Percentiles rank a stretch among this genome's conserved stretches.
These are phyloP conservation scores for Lucilia cuprina DNA, from an alignment of 1,140 invertebrate species.

Conservation along the genomic window DNA sequence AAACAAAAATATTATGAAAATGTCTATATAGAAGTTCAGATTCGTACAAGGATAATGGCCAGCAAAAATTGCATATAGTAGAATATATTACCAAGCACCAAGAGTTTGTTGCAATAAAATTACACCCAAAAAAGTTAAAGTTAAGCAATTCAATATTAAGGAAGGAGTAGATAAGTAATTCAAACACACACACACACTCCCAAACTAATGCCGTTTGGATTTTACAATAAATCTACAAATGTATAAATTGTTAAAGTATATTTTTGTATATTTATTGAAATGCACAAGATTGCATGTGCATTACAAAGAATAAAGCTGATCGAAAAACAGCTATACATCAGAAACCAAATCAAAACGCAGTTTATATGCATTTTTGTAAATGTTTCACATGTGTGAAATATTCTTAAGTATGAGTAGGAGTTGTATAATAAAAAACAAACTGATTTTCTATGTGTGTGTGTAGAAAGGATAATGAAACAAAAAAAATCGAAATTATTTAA, in stretches of 20 bases:
- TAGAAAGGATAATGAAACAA: too few species aligned
- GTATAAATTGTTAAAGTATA: too few species aligned
- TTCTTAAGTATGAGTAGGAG: background rate
- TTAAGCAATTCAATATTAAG: background rate
- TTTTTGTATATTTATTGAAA: background rate
- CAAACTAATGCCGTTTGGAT: background rate
- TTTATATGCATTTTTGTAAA: background rate
- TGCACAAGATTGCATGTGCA: background rate
- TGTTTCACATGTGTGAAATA: background rate
- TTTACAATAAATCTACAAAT: background rate
- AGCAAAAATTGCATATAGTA: background rate
- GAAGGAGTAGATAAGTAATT: background rate
- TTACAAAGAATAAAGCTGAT: background rate
- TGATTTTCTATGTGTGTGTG: background rate
- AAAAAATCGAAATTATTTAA: background rate
- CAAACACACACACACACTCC: background rate
- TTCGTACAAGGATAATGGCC: constrained; percentile 11
- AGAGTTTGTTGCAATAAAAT: background rate
- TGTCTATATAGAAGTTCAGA: background rate
- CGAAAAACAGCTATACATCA: too few species aligned
- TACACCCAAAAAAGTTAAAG: background rate
- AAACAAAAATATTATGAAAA: too few species aligned
- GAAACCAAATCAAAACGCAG: background rate
- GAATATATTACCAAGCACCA: background rate
- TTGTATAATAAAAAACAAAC: background rate